phyloP scores from a whole-genome alignment of 2,113 vertebrate genomes.

The Oncorhynchus tshawytscha region DNA sequence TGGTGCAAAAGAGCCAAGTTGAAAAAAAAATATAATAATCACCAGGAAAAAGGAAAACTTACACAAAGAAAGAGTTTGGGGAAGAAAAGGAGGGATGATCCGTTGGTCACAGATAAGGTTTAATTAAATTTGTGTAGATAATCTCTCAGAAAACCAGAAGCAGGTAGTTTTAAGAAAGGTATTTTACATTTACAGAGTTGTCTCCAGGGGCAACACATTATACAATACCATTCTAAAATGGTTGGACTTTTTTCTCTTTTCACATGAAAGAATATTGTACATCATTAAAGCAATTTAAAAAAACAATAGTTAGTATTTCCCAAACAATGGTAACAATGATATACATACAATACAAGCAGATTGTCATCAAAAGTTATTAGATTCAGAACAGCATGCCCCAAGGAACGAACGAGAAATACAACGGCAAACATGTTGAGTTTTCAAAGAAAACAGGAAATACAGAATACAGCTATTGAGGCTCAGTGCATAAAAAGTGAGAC shows the following conservation, averaged over 20 bases:
- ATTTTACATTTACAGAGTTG: conserved; percentile 44
- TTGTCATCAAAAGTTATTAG: conserved; percentile 55
- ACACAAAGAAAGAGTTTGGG: not conserved
- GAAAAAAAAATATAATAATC: too few species aligned
- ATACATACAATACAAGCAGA: conserved; percentile 53
- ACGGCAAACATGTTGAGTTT: conserved; percentile 38
- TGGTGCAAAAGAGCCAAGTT: conserved; percentile 50
- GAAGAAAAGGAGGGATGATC: conserved; percentile 1
- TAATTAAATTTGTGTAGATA: conserved; percentile 61
- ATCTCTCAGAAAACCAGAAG: conserved; percentile 41
- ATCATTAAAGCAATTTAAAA: conserved; percentile 17
- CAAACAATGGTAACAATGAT: conserved; percentile 35
- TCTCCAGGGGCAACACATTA: conserved; percentile 28
- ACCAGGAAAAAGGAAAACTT: not conserved
- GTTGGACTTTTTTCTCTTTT: conserved; percentile 23
- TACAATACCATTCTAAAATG: conserved; percentile 5
- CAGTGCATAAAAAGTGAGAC: too few species aligned
- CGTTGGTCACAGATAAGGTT: conserved; percentile 58
- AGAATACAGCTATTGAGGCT: conserved; percentile 46
- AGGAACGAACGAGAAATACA: conserved; percentile 51
- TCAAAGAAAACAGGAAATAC: conserved; percentile 44
- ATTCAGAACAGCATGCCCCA: conserved; percentile 56
- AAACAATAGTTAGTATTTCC: conserved; percentile 16
- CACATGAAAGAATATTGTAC: conserved; percentile 28
- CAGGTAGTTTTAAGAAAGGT: conserved; percentile 42